phyloP scores from a whole-genome alignment of 2,797 vertebrate species.

The Sorex maritimensis region DNA sequence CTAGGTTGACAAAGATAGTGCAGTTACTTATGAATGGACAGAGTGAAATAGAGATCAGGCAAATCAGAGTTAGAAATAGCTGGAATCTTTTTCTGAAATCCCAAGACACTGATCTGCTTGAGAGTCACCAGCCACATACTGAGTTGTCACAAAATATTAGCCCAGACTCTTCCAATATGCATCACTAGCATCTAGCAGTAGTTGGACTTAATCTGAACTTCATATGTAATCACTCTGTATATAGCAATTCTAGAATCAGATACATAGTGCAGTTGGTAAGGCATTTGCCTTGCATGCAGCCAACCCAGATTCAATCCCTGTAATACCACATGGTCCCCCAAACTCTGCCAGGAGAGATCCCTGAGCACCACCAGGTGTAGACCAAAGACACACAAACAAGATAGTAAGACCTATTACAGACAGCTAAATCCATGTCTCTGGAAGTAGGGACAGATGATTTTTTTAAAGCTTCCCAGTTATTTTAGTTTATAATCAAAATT shows the following conservation, averaged over 20 bases:
- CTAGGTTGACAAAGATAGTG: background rate
- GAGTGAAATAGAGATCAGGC: conserved; percentile 14
- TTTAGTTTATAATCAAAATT: background rate
- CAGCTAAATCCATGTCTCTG: background rate
- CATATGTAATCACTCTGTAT: background rate
- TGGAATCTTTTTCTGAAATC: conserved; percentile 35
- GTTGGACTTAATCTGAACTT: background rate
- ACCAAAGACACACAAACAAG: no score
- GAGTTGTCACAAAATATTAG: background rate
- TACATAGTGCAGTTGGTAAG: no score
- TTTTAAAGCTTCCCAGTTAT: conserved; percentile 19
- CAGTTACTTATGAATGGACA: background rate
- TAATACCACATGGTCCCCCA: no score
- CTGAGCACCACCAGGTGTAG: no score
- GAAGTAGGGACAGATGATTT: background rate
- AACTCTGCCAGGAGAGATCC: no score
- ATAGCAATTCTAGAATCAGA: background rate
- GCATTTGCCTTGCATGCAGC: no score
- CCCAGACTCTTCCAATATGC: background rate
- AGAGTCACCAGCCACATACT: background rate
- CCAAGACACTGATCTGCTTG: background rate
- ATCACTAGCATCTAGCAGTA: background rate
- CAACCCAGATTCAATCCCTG: no score
- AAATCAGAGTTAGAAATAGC: background rate
- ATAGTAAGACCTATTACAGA: background rate